phyloP scores from a whole-genome alignment of 1,140 invertebrate genomes.

The Nebria ingens region DNA sequence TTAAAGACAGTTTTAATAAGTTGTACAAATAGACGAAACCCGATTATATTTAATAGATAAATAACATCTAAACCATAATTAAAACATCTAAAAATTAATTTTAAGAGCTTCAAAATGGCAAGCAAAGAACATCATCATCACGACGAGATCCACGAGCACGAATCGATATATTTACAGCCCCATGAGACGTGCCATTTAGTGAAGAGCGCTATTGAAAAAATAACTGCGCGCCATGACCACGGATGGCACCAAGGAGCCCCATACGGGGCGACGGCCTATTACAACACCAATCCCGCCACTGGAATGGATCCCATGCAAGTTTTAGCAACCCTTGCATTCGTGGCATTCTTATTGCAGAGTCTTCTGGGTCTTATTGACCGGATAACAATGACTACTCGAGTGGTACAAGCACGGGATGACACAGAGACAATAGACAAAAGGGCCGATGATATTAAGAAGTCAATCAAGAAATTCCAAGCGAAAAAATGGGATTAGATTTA shows the following conservation, averaged over 20 bases:
- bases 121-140: background rate
- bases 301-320: slow-evolving; percentile 37
- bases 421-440: slow-evolving; percentile 15
- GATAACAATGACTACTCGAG: slow-evolving; percentile 29
- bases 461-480: slow-evolving; percentile 18
- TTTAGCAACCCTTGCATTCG: slow-evolving; percentile 36
- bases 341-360: slow-evolving; percentile 37
- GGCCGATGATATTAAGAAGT: slow-evolving; percentile 22
- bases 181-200: slow-evolving; percentile 7
- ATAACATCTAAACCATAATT: too few species aligned
- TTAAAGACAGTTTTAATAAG: too few species aligned
- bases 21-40: too few species aligned
- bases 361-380: slow-evolving; percentile 35
- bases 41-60: too few species aligned
- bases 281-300: slow-evolving; percentile 1
- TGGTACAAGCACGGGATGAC: slow-evolving; percentile 18
- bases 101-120: too few species aligned
- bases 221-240: slow-evolving; percentile 1
- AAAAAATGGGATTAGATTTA: slow-evolving; percentile 15
- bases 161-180: background rate
- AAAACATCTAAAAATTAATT: too few species aligned
- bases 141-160: background rate
- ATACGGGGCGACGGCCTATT: background rate
- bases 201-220: slow-evolving; percentile 13
- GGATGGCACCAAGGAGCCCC: background rate